A percentile compares a stretch with the other conserved stretches of the same genome.
These are phyloP conservation scores for Nannobrachium achirus DNA, from an alignment of 2,113 vertebrate species.

Conservation along the genomic window DNA sequence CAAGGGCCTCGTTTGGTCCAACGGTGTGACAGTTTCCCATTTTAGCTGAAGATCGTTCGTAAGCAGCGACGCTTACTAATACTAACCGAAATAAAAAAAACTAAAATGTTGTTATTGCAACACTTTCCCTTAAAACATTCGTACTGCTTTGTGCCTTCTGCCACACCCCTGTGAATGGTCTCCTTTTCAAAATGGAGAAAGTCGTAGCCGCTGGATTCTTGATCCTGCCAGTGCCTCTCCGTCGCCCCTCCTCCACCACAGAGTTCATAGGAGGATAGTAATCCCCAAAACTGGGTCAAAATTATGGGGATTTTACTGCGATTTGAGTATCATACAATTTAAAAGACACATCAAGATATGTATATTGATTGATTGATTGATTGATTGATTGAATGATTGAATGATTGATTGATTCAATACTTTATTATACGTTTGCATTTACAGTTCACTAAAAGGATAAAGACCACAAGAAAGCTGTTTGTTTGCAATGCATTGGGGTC, in stretches of 20 bases:
- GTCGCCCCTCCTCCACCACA: slow-evolving; percentile 19
- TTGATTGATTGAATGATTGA: no score
- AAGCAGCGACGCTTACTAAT: neutral
- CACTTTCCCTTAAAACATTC: neutral
- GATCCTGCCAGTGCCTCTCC: neutral
- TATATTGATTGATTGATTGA: no score
- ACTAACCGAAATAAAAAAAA: neutral
- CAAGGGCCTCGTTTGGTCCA: slow-evolving; percentile 92
- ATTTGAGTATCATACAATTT: no score
- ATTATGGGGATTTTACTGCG: no score
- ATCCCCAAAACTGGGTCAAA: no score
- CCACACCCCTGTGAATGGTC: slow-evolving; percentile 40
- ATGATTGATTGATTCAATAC: no score
- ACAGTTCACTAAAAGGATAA: no score
- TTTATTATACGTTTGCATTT: no score
- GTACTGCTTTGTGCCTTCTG: neutral
- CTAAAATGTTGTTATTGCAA: neutral
- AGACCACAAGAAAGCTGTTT: no score
- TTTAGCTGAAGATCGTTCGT: slow-evolving; percentile 19
- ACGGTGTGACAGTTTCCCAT: slow-evolving; percentile 95
- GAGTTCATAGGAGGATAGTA: neutral
- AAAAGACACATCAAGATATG: no score
- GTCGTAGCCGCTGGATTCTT: no score
- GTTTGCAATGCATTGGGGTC: no score
- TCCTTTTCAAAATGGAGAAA: slow-evolving; percentile 25